These are phyloP conservation scores for Eristalis intricaria DNA, from an alignment of 2,888 invertebrate species.

Conservation along the genomic window DNA sequence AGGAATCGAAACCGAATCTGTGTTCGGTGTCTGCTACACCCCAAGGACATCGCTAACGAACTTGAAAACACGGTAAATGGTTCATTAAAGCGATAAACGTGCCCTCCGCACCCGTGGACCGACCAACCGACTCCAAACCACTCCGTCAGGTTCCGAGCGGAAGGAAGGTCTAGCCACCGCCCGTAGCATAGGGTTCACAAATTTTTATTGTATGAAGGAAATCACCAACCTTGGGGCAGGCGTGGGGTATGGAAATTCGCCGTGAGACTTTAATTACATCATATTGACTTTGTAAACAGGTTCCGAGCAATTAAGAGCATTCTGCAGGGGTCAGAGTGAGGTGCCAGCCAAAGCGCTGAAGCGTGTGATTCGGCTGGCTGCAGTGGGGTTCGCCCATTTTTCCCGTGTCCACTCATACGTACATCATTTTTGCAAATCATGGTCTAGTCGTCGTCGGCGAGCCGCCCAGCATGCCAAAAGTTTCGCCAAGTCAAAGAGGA, in stretches of 20 bases:
- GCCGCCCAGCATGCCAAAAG: neutral
- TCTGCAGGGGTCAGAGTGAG: constrained; percentile 34
- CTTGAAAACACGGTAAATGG: constrained; percentile 70
- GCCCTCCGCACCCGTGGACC: constrained; percentile 7
- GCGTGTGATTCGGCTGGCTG: neutral
- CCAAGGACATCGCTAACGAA: constrained; percentile 71
- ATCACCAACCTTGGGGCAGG: constrained; percentile 9
- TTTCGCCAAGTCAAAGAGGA: neutral
- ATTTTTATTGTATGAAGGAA: constrained; percentile 13
- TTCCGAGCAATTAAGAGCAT: constrained; percentile 53
- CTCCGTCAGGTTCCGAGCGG: constrained; percentile 3
- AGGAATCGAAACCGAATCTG: constrained; percentile 46
- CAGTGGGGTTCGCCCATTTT: neutral
- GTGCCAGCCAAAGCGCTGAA: constrained; percentile 8
- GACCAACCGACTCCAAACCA: too few species aligned
- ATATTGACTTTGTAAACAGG: constrained; percentile 56
- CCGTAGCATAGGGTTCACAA: neutral
- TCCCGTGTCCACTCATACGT: neutral
- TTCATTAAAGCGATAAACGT: constrained; percentile 70
- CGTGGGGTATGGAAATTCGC: constrained; percentile 35
- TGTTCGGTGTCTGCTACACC: constrained; percentile 49
- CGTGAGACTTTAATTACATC: constrained; percentile 51
- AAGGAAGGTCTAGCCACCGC: neutral
- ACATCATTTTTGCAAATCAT: neutral
- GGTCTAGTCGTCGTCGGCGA: neutral